Evolutionary conservation across 1,140 invertebrate species (phyloP), one percentile per base, ranked within the genome.

Genomic region (Ganaspis sp.): DNA sequence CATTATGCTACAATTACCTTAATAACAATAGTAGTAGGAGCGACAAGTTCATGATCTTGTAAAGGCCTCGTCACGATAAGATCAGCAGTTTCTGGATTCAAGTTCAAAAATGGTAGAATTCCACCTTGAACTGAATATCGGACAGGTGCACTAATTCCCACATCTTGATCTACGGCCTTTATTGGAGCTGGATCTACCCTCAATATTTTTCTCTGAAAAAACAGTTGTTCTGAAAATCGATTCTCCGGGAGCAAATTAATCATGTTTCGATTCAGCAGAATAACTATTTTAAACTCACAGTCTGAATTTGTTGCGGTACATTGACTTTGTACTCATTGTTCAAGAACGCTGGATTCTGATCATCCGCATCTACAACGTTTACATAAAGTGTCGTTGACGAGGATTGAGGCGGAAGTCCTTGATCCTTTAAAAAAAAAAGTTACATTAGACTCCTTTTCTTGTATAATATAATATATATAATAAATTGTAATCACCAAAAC

Each of bases 351-450:
- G 97, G 97, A 92, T 98, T 98, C 91, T 98, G 97, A 91, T 98
- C 97, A 86, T 98, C 97, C 0, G 97, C 96, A 89, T 98, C 97
- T 5, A 96, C 94, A 3, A 98, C 94, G 73, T 96, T 94, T 0
- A 98, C 94, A 0, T 93, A 93, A 9, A 98, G 92, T 23, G 93
- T 90, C 0, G 96, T 96, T 76, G 95, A 94, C 29, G 95, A 94
- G 77, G 93, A 93, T 77, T 93, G 93, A 0, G 96, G 94, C 11
- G 96, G 96, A 76, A 93, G 93, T 26, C 96, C 97, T 90, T 97
- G 95, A 91, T 98, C 97, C 92, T 94, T 42, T 23, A 69, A 54
- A 37, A 75, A 74, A 45, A 37, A 69, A 49, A 45, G 8, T 0
- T 23, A 74, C 6, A 42, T 9, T 21, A 6, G 1, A 64, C 5